phyloP scores from a whole-genome alignment of 1,140 invertebrate species.

The Tetramorium alpestre region DNA sequence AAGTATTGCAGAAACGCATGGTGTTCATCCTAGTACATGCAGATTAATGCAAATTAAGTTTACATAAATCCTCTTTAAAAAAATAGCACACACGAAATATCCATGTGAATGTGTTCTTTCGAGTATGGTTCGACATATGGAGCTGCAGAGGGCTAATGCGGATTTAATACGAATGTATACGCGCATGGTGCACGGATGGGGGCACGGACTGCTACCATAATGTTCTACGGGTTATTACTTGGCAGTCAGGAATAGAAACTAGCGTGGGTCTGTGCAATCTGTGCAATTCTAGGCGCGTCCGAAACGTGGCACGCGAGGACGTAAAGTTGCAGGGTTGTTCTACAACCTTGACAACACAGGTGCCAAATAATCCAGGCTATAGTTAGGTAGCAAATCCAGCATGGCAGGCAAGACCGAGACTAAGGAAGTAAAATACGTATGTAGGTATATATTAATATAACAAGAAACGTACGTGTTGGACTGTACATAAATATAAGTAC shows the following conservation, averaged over 20 bases:
- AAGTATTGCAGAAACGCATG: background rate
- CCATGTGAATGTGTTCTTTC: background rate
- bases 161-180: conserved; percentile 6
- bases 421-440: conserved; percentile 19
- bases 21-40: background rate
- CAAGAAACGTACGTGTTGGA: background rate
- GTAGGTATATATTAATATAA: background rate
- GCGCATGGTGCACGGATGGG: background rate
- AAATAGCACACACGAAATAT: background rate
- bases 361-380: conserved; percentile 37
- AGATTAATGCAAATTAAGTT: background rate
- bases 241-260: conserved; percentile 50
- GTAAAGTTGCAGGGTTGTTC: conserved; percentile 34
- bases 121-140: background rate
- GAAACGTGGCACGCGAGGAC: conserved; percentile 19
- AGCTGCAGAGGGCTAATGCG: conserved; percentile 19
- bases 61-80: background rate
- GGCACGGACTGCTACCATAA: conserved; percentile 45
- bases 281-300: conserved; percentile 44
- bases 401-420: conserved; percentile 24
- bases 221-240: conserved; percentile 51
- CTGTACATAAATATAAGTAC: background rate
- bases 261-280: conserved; percentile 45
- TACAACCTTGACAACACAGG: conserved; percentile 25
- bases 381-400: conserved; percentile 38